Conservation (phyloP, 2,888 invertebrate genomes). For the Elmis aenea region DNA sequence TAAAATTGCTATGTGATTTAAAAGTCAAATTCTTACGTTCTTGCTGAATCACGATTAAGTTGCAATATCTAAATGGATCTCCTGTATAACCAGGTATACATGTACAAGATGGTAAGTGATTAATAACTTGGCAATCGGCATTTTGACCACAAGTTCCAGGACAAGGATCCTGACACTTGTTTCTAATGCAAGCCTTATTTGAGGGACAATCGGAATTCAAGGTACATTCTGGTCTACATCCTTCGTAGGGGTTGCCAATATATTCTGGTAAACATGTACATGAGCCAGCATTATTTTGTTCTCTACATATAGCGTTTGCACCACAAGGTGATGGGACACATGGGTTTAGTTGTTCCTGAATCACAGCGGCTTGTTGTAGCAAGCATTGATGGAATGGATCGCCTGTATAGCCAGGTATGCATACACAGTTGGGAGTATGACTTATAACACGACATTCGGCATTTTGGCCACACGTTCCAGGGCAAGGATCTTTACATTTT, state of each 20-base stretch:
- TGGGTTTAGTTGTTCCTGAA: slow-evolving; percentile 46
- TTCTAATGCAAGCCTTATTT: slow-evolving; percentile 64
- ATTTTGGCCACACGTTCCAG: slow-evolving; percentile 63
- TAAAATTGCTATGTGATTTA: no score
- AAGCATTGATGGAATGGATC: slow-evolving; percentile 57
- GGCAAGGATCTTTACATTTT: slow-evolving; percentile 67
- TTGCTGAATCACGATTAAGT: slow-evolving; percentile 34
- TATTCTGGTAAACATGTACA: slow-evolving; percentile 68
- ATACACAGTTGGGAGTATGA: slow-evolving; percentile 64
- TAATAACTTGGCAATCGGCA: slow-evolving; percentile 66
- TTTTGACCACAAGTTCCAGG: slow-evolving; percentile 73
- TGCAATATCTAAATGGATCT: slow-evolving; percentile 68
- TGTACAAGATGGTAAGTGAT: slow-evolving; percentile 65
- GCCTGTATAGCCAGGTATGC: slow-evolving; percentile 59
- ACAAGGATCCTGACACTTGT: slow-evolving; percentile 74
- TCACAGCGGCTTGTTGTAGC: slow-evolving; percentile 10
- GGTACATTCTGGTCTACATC: slow-evolving; percentile 71
- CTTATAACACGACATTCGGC: slow-evolving; percentile 70
- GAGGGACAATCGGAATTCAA: slow-evolving; percentile 68
- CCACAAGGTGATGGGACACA: slow-evolving; percentile 64
- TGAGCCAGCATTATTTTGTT: slow-evolving; percentile 58
- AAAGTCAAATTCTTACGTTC: slow-evolving; percentile 51
- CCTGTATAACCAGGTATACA: slow-evolving; percentile 71
- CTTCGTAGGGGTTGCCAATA: slow-evolving; percentile 73
- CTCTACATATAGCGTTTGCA: slow-evolving; percentile 65